Evolutionary conservation across 1,140 invertebrate species (phyloP), one percentile per base, ranked within the genome.

Genomic region (Stenopsyche tienmushanensis): DNA sequence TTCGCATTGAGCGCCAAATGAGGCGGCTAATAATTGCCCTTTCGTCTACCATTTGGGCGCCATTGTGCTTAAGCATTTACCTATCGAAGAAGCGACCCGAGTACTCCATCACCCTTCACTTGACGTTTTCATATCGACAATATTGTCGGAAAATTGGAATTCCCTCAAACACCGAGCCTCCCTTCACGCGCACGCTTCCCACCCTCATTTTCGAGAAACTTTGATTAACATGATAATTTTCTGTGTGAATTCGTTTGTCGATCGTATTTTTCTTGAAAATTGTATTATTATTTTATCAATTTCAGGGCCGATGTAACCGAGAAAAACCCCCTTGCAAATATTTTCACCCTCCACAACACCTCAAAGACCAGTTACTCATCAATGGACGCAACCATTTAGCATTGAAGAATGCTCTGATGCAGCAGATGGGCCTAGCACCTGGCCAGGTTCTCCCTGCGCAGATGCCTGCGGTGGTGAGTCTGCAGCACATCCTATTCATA

Each of bases 271-370:
- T n/a, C n/a, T n/a, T n/a, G n/a, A n/a, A n/a, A n/a, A n/a, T n/a
- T 34, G 29, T 34, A 34, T 47, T 47, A 20, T 47, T 8, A 39
- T 9, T 15, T 72, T 73, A 73, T 73, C 74, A 63, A 73, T 87
- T 88, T 66, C 79, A 99, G 97, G 97, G 97, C 75, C 95, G 98
- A 81, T 99, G 98, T 88, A 98, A 98, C 80, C 88, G 98, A 75
- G 97, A 99, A 82, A 99, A 99, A 78, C 97, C 97, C 67, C 97
- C 97, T 72, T 99, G 98, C 92, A 99, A 99, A 86, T 99, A 99
- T 83, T 97, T 99, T 82, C 97, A 99, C 85, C 97, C 96, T 69
- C 97, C 98, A 71, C 96, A 99, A 79, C 98, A 99, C 81, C 86
- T 99, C 71, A 98, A 99, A 85, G 97, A 99, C 83, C 97, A 99